Evolutionary conservation across 2,888 invertebrate species (phyloP).

Genomic region (Hemicrepidius hirtus): DNA sequence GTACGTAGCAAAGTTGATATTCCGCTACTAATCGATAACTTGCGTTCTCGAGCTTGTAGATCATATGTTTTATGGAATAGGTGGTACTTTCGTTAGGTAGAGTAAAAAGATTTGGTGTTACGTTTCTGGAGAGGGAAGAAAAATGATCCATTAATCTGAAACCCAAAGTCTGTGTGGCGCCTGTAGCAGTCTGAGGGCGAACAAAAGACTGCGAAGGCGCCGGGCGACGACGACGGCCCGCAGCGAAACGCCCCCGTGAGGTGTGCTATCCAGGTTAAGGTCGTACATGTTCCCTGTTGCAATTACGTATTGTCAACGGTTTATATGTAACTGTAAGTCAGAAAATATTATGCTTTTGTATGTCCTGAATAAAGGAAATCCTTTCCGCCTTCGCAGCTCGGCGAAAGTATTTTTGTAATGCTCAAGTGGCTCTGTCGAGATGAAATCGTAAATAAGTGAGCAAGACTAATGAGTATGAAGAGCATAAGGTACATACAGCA

Average conservation of each 20-base stretch:
- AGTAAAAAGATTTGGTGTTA: constrained; percentile 64
- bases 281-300: constrained; percentile 40
- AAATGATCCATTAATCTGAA: constrained; percentile 90
- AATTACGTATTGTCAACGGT: constrained; percentile 13
- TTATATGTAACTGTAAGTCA: constrained; percentile 21
- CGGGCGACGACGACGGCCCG: constrained; percentile 63
- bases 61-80: constrained; percentile 28
- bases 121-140: constrained; percentile 76
- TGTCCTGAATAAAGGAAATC: constrained; percentile 3
- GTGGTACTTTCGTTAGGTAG: constrained; percentile 32
- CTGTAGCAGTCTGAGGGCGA: constrained; percentile 71
- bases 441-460: constrained; percentile 7
- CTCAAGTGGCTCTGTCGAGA: constrained; percentile 1
- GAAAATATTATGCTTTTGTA: neutral
- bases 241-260: constrained; percentile 55
- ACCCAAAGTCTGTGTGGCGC: constrained; percentile 87
- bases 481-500: constrained; percentile 33
- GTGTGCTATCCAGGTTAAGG: constrained; percentile 57
- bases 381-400: neutral
- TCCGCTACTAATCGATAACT: constrained; percentile 12
- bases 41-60: constrained; percentile 20
- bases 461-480: constrained; percentile 5
- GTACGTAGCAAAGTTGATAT: neutral
- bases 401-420: constrained; percentile 10
- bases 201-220: constrained; percentile 68